Conservation (phyloP, 2,888 invertebrate species). For the Himalopsyche anomala region DNA sequence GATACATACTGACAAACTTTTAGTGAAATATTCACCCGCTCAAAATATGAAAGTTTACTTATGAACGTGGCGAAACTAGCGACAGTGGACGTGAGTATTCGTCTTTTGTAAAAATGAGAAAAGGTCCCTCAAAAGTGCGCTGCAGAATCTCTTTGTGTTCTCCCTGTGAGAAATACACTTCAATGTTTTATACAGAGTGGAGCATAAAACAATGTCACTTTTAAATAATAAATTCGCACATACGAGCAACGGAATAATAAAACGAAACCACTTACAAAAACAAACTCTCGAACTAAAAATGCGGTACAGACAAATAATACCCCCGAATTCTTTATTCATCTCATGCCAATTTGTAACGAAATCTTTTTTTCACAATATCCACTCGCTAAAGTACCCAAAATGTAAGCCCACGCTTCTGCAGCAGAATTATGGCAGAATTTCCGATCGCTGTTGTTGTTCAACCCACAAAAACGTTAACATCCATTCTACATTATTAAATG, state of each 20-base stretch:
- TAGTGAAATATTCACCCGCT: neutral
- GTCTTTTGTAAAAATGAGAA: constrained; percentile 9
- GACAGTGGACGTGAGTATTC: neutral
- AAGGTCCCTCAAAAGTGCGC: neutral
- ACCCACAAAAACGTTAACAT: too few relatives aligned
- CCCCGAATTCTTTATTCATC: too few relatives aligned
- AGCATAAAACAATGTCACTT: constrained; percentile 26
- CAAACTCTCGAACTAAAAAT: constrained; percentile 30
- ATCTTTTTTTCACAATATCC: too few relatives aligned
- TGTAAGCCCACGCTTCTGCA: too few relatives aligned
- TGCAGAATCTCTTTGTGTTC: constrained; percentile 28
- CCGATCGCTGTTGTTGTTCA: too few relatives aligned
- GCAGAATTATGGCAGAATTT: too few relatives aligned
- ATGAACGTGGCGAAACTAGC: neutral
- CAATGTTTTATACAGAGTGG: constrained; percentile 27
- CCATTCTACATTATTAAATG: too few relatives aligned
- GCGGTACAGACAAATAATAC: constrained; percentile 1
- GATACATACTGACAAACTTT: too few relatives aligned
- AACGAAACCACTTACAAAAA: constrained; percentile 9
- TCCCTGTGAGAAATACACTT: neutral
- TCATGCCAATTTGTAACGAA: too few relatives aligned
- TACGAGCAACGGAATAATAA: constrained; percentile 21
- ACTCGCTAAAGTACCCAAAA: too few relatives aligned
- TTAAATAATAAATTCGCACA: constrained; percentile 17
- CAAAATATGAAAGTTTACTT: neutral